Percentiles rank a stretch among this genome's conserved stretches.
Conservation (phyloP, 2,888 invertebrate species). For the Schrankia costaestrigalis region DNA sequence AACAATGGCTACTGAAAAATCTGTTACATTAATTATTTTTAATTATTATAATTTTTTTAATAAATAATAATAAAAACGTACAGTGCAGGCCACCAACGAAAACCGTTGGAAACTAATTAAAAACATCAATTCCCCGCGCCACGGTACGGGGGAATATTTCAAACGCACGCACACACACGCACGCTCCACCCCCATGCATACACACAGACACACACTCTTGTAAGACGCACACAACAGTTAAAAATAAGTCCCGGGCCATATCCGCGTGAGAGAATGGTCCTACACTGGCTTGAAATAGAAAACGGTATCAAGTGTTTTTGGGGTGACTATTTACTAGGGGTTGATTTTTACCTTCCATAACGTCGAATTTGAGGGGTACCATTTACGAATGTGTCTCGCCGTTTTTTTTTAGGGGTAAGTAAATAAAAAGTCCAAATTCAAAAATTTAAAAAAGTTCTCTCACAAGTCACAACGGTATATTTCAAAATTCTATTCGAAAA, state of each 20-base stretch:
- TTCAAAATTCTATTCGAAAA: too few relatives aligned
- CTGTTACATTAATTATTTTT: slow-evolving; percentile 15
- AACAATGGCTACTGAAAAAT: slow-evolving; percentile 8
- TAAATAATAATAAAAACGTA: slow-evolving; percentile 56
- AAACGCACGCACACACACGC: slow-evolving; percentile 67
- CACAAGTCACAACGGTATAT: too few relatives aligned
- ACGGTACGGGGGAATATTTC: slow-evolving; percentile 73
- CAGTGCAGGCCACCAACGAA: slow-evolving; percentile 67
- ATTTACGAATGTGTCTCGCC: too few relatives aligned
- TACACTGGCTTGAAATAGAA: slow-evolving; percentile 32
- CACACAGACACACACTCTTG: slow-evolving; percentile 47
- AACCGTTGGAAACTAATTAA: slow-evolving; percentile 79
- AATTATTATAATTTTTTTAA: slow-evolving; percentile 36
- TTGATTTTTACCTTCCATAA: slow-evolving; percentile 14
- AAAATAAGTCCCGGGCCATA: slow-evolving; percentile 74
- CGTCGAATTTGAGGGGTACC: background rate
- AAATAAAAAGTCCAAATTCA: too few relatives aligned
- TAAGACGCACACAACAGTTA: slow-evolving; percentile 68
- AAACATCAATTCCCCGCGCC: slow-evolving; percentile 76
- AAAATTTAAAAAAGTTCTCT: too few relatives aligned
- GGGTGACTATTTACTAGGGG: slow-evolving; percentile 31
- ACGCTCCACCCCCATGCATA: slow-evolving; percentile 41
- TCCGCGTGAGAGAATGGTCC: slow-evolving; percentile 72
- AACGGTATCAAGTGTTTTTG: slow-evolving; percentile 38
- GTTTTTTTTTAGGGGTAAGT: too few relatives aligned